Base-by-base conservation (phyloP, 2,888 invertebrate genomes). In the Stenoptilia bipunctidactyla region DNA sequence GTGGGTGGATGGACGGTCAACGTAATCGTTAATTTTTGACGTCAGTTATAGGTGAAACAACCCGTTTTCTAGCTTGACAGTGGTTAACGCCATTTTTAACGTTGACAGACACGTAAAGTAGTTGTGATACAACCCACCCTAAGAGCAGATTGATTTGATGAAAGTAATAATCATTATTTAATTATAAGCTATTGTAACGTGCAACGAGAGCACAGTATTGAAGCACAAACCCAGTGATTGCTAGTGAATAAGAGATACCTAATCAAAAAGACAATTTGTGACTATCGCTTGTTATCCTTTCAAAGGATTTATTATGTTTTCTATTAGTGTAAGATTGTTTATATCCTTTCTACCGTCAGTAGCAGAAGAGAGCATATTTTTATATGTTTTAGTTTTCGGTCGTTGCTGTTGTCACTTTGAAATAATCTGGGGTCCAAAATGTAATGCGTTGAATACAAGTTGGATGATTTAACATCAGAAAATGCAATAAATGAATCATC, bases 221-320 rank as follows among this genome's bases (percentile, higher is more conserved):
- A 15, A 36, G 36, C 36, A 37, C 27, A 33, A 15, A 33, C 12
- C 13, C 14, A 34, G 34, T 14, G 14, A 12, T 13, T 8, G 2
- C 12, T 13, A 13, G 30, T 12, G 4, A 30, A 14, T 8, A 34
- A 13, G 8, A 34, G 13, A 39, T 39, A 13, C 15, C 34, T 34
- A 3, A 4, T 30, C 13, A 34, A 34, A 14, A 14, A 6, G 34
- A 34, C 13, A 34, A 12, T 34, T 13, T 34, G 6, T 9, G 8
- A 13, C 72, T 61, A 66, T 66, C 50, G 79, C 75, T 76, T 80
- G 79, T 82, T 82, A 80, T 82, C 80, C 82, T 82, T 76, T 48
- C 49, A 64, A 80, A 80, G 80, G 82, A 80, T 38, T 76, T 20
- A 20, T 20, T 76, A 55, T 55, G 60, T 73, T 82, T 57, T 63